Base-by-base conservation (phyloP, 2,888 invertebrate species). In the Epinotia demarniana region DNA sequence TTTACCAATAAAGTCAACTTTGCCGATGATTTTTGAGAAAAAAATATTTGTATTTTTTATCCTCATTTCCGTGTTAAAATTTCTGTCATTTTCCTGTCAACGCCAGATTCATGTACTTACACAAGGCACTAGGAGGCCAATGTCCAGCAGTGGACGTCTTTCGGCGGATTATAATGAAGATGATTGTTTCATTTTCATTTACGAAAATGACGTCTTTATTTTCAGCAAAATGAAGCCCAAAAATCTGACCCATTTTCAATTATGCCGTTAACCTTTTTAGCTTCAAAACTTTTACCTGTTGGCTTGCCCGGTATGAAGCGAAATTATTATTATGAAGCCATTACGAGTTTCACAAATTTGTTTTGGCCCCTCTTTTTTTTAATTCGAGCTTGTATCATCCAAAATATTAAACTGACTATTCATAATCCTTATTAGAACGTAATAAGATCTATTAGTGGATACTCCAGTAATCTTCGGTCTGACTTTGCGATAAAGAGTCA, bases 261-360 rank as follows among this genome's bases (percentile, higher is more conserved):
- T 55, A 66, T 60, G 53, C 66, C 12, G 70, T 66, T 55, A 71
- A 72, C 75, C 71, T 66, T 75, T 75, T 66, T 53, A 71, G 64
- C 60, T 75, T 11, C 58, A 57, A 58, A 74, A 69, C 4, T 63
- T 68, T 53, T 46, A 53, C 73, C 63, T 74, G 74, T 66, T 71
- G 66, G 60, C 53, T 60, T 75, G 57, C 18, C 57, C 57, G 19
- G 58, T 46, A 19, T 46, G 53, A 69, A 58, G 70, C 64, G 66
- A 66, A 69, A 74, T 74, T 71, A 75, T 75, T 75, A 55, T 71
- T 71, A 75, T 67, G 75, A 71, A 75, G 71, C 66, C 43, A 72
- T 75, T 72, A 61, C 66, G 43, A 19, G 64, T 64, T 73, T 58
- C 39, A 33, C 16, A 61, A 66, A 61, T 71, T 72, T 61, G 66